phyloP scores from a whole-genome alignment of 2,797 vertebrate species.

The Anableps anableps region DNA sequence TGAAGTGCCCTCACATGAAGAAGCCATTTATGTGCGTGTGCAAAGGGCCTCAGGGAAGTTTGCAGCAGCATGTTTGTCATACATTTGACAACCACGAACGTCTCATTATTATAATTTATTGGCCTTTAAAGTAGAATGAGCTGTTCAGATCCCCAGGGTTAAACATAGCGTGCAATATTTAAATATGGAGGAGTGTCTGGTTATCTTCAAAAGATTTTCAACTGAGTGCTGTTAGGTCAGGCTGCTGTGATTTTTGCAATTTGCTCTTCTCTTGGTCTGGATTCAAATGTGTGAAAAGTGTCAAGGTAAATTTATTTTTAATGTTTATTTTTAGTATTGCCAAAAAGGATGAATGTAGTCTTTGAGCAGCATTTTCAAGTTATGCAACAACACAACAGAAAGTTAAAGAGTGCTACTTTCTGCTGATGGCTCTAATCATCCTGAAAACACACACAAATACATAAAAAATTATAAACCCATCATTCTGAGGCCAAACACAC shows the following conservation, averaged over 20 bases:
- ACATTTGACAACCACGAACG: slow-evolving; percentile 41
- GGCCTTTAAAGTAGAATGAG: slow-evolving; percentile 55
- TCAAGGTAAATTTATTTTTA: not conserved
- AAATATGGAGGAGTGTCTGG: slow-evolving; percentile 13
- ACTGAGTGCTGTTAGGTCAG: slow-evolving; percentile 9
- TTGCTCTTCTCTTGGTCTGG: slow-evolving; percentile 7
- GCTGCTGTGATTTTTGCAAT: not conserved
- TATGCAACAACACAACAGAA: not conserved
- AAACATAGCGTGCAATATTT: slow-evolving; percentile 27
- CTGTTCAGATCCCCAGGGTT: slow-evolving; percentile 46
- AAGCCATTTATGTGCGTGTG: slow-evolving; percentile 18
- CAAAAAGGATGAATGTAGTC: not conserved
- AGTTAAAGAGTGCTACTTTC: not conserved
- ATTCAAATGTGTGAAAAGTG: not conserved
- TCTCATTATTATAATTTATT: slow-evolving; percentile 70
- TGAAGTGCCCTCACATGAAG: slow-evolving; percentile 42
- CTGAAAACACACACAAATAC: not conserved
- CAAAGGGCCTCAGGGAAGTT: slow-evolving; percentile 37
- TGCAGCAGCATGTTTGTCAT: slow-evolving; percentile 50
- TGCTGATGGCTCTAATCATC: not conserved
- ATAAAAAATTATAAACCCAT: not conserved
- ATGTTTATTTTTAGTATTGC: not conserved
- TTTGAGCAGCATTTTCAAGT: not conserved
- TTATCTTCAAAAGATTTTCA: slow-evolving; percentile 24
- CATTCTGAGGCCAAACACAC: not conserved